Conservation (phyloP, 2,888 invertebrate genomes). For the Tubulanus polymorphus region DNA sequence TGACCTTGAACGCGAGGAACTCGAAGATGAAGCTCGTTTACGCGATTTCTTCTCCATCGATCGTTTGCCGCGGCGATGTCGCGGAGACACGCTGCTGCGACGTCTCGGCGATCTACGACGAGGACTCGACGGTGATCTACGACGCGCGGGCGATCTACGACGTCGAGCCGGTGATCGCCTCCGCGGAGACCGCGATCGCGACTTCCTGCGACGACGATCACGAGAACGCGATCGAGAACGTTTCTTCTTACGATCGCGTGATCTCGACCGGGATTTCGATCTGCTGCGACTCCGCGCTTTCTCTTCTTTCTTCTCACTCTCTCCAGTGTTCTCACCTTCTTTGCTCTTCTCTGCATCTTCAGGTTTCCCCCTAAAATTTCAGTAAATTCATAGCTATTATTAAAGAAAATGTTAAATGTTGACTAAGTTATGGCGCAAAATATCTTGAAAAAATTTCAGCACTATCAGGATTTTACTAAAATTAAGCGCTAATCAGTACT, state of each 20-base stretch:
- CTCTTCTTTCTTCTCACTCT: conserved; percentile 1
- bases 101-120: conserved; percentile 2
- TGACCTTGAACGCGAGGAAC: background rate
- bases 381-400: too few relatives aligned
- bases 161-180: background rate
- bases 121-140: conserved; percentile 1
- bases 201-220: conserved; percentile 9
- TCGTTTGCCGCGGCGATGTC: background rate
- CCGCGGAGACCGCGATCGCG: background rate
- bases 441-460: too few relatives aligned
- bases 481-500: too few relatives aligned
- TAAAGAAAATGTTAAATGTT: too few relatives aligned
- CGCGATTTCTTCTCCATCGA: background rate
- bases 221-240: conserved; percentile 19
- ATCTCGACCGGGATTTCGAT: conserved; percentile 7
- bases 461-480: too few relatives aligned
- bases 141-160: background rate
- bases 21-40: background rate
- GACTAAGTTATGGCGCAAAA: too few relatives aligned
- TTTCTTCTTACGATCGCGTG: conserved; percentile 19
- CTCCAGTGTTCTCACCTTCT: conserved; percentile 11
- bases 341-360: conserved; percentile 14
- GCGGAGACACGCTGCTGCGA: background rate
- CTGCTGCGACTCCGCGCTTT: conserved; percentile 21
- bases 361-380: conserved; percentile 5